A percentile compares a stretch with the other conserved stretches of the same genome.
Evolutionary conservation across 2,888 invertebrate species (phyloP).

Genomic region (Drosophila neonasuta): DNA sequence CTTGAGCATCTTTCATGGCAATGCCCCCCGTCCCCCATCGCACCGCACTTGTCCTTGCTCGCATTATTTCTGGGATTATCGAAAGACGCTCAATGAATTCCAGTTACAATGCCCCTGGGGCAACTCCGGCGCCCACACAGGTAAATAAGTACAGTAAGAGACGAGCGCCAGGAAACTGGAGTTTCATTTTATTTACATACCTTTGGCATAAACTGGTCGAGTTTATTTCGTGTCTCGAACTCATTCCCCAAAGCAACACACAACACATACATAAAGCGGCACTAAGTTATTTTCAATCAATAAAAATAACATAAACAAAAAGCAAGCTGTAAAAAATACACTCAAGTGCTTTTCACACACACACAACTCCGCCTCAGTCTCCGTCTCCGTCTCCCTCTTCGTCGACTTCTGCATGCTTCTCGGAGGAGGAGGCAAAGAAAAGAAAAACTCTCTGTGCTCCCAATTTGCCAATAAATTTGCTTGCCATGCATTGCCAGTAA

Average conservation of each 20-base stretch:
- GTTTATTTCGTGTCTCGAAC: slow-evolving; percentile 55
- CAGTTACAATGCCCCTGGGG: slow-evolving; percentile 38
- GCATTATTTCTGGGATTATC: slow-evolving; percentile 53
- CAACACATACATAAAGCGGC: slow-evolving; percentile 61
- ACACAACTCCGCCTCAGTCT: not conserved
- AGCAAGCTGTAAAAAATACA: slow-evolving; percentile 70
- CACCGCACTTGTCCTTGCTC: not conserved
- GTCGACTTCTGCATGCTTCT: not conserved
- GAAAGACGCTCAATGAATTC: slow-evolving; percentile 55
- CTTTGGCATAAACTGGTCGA: slow-evolving; percentile 68
- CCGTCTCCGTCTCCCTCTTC: not conserved
- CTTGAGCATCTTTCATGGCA: slow-evolving; percentile 15
- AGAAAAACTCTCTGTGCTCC: slow-evolving; percentile 69
- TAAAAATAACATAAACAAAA: slow-evolving; percentile 75
- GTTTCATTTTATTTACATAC: slow-evolving; percentile 67
- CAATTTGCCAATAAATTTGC: slow-evolving; percentile 77
- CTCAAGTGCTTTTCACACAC: slow-evolving; percentile 61
- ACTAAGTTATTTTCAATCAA: slow-evolving; percentile 77
- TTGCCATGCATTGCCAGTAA: slow-evolving; percentile 68
- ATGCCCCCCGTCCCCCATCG: not conserved
- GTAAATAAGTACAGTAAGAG: slow-evolving; percentile 12
- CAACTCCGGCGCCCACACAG: slow-evolving; percentile 20
- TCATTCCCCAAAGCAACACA: slow-evolving; percentile 21
- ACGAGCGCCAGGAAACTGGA: slow-evolving; percentile 1
- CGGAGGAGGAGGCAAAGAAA: slow-evolving; percentile 34